Evolutionary conservation across 2,113 vertebrate genomes (phyloP).

Genomic region (Sorex fumeus): DNA sequence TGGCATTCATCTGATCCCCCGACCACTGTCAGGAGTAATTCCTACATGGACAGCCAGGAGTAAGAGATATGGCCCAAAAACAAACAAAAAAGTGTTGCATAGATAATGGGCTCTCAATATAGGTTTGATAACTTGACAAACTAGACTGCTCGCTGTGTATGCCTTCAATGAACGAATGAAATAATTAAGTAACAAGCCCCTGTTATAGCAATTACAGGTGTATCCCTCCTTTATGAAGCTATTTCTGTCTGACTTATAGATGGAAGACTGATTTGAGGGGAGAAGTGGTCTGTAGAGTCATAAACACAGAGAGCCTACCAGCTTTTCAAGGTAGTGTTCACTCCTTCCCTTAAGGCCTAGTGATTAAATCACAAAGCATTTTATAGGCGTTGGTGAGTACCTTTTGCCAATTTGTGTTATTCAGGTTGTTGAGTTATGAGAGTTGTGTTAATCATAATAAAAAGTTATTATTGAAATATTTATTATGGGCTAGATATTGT

Average conservation of each 20-base stretch:
- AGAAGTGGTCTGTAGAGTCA: constrained; percentile 46
- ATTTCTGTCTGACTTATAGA: background rate
- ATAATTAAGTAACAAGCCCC: constrained; percentile 35
- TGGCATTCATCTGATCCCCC: too few relatives aligned
- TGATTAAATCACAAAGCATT: constrained; percentile 54
- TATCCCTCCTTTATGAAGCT: background rate
- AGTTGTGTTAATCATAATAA: constrained; percentile 33
- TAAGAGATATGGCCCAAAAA: too few relatives aligned
- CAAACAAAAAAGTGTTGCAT: background rate
- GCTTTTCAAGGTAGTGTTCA: constrained; percentile 50
- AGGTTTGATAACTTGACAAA: constrained; percentile 62
- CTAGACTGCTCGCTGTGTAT: constrained; percentile 46
- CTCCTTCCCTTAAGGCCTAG: constrained; percentile 8
- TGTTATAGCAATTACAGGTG: background rate
- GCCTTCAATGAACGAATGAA: constrained; percentile 29
- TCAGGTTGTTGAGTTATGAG: constrained; percentile 49
- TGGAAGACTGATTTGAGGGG: background rate
- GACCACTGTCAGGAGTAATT: too few relatives aligned
- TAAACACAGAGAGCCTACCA: constrained; percentile 1
- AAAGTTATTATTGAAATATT: constrained; percentile 54
- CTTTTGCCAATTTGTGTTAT: constrained; percentile 51
- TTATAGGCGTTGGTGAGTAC: constrained; percentile 20
- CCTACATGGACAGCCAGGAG: too few relatives aligned
- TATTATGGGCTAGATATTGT: constrained; percentile 26
- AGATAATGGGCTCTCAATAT: constrained; percentile 60